A percentile compares a stretch with the other conserved stretches of the same genome.
Evolutionary conservation across 2,888 invertebrate species (phyloP).

Genomic region (Branchellion lobata): DNA sequence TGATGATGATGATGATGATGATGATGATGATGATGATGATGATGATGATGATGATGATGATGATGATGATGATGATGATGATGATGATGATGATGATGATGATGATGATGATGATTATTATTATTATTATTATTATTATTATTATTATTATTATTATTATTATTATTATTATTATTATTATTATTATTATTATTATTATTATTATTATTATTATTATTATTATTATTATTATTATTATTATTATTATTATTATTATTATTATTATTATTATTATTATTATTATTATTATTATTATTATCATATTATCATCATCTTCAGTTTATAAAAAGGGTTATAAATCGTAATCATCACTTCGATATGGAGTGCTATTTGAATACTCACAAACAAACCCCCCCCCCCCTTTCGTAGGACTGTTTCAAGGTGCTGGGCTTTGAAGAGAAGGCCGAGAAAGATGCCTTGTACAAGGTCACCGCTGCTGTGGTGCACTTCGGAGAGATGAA

Average conservation of each 20-base stretch:
- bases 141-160: neutral
- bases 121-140: neutral
- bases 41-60: neutral
- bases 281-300: too few species aligned
- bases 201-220: neutral
- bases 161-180: neutral
- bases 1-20: neutral
- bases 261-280: too few species aligned
- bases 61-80: neutral
- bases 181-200: neutral
- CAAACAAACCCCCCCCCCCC: too few species aligned
- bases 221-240: too few species aligned
- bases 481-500: slow-evolving; percentile 99
- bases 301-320: too few species aligned
- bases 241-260: too few species aligned
- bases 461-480: slow-evolving; percentile 94
- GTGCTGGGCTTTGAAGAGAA: slow-evolving; percentile 91
- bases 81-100: neutral
- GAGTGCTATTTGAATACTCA: too few species aligned
- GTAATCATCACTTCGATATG: too few species aligned
- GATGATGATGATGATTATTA: neutral
- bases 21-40: neutral
- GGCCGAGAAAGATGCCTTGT: slow-evolving; percentile 87
- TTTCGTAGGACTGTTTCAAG: slow-evolving; percentile 95
- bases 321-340: too few species aligned